Evolutionary conservation across 1,140 invertebrate species (phyloP).

Genomic region (Drosophila athabasca): DNA sequence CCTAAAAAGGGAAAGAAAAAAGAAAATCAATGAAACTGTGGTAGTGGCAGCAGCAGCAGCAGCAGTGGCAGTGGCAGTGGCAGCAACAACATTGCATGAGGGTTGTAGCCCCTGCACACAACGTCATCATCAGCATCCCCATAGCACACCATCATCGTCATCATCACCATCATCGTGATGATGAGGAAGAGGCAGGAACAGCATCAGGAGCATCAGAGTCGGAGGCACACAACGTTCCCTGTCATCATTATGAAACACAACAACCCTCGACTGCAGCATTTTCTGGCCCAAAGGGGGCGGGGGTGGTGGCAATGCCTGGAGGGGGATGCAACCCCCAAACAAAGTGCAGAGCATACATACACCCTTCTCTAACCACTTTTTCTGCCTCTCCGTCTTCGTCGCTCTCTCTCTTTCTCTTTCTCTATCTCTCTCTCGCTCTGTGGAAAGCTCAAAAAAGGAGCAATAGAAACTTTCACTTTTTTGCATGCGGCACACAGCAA

Average conservation of each 20-base stretch:
- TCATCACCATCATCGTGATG: constrained; percentile 29
- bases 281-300: constrained; percentile 37
- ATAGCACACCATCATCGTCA: constrained; percentile 16
- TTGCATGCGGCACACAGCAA: constrained; percentile 46
- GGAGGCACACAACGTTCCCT: constrained; percentile 9
- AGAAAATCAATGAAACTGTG: constrained; percentile 69
- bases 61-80: no score
- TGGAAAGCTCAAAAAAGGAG: constrained; percentile 51
- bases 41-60: constrained; percentile 8
- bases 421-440: not conserved
- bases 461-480: constrained; percentile 78
- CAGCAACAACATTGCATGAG: constrained; percentile 56
- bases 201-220: constrained; percentile 61
- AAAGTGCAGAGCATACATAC: constrained; percentile 59
- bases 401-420: not conserved
- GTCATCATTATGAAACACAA: constrained; percentile 77
- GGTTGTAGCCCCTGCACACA: constrained; percentile 63
- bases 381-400: not conserved
- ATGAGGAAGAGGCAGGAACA: constrained; percentile 20
- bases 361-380: constrained; percentile 1
- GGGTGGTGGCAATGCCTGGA: not conserved
- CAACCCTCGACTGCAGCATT: constrained; percentile 73
- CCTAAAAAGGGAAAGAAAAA: constrained; percentile 17
- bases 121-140: constrained; percentile 41
- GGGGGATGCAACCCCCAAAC: constrained; percentile 42